These are phyloP conservation scores for Microtus pennsylvanicus DNA, from an alignment of 2,113 vertebrate genomes.

Conservation along the genomic window DNA sequence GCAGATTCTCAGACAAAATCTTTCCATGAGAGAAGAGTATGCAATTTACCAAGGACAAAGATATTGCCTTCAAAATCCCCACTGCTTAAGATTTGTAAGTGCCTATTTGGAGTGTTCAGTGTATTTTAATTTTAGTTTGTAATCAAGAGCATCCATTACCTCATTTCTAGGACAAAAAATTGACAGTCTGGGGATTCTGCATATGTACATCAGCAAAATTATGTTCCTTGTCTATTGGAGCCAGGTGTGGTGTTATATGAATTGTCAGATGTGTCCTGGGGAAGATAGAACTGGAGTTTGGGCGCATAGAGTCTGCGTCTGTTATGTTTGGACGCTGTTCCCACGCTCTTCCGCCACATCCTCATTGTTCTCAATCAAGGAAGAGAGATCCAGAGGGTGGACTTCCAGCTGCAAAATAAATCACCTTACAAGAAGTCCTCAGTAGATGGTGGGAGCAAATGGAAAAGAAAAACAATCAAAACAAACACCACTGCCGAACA, in stretches of 20 bases:
- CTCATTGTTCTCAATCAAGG: constrained; percentile 36
- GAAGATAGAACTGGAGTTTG: background rate
- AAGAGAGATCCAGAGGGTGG: background rate
- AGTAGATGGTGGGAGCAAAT: background rate
- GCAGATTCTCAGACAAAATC: background rate
- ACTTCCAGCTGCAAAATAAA: constrained; percentile 25
- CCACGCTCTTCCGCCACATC: background rate
- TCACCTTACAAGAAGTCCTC: constrained; percentile 8
- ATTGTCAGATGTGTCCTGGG: background rate
- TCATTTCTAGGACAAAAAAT: background rate
- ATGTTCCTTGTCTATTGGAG: background rate
- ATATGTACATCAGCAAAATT: background rate
- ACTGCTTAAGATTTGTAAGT: constrained; percentile 9
- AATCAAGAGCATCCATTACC: background rate
- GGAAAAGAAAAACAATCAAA: background rate
- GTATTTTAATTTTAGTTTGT: background rate
- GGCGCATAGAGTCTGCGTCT: background rate
- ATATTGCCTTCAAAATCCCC: background rate
- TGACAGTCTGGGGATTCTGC: background rate
- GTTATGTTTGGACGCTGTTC: constrained; percentile 17
- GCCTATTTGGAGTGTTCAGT: background rate
- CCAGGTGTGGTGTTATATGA: fast-evolving
- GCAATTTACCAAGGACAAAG: background rate
- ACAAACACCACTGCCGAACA: background rate
- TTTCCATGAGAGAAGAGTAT: background rate